Percentiles rank a stretch among this genome's conserved stretches.
phyloP scores from a whole-genome alignment of 2,797 vertebrate species.

The Eupleurogrammus muticus region DNA sequence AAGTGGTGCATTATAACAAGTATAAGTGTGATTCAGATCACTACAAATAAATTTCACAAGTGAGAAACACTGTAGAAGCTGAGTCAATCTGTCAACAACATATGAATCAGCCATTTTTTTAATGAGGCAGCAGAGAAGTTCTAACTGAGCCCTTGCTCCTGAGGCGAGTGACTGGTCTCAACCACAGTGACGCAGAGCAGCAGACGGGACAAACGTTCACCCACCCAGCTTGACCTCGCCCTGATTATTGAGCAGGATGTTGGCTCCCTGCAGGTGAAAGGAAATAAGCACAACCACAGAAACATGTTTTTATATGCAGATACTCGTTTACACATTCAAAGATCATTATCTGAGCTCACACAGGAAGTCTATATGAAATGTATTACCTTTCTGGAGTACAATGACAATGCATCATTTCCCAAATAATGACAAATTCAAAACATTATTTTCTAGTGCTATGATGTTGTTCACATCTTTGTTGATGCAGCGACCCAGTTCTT shows the following conservation, averaged over 20 bases:
- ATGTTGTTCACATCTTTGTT: not conserved
- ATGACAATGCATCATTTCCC: not conserved
- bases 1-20: not conserved
- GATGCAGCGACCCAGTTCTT: slow-evolving; percentile 21
- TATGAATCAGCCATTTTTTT: not conserved
- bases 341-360: slow-evolving; percentile 30
- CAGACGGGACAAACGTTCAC: slow-evolving; percentile 46
- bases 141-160: not conserved
- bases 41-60: too few relatives aligned
- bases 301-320: not conserved
- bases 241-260: slow-evolving; percentile 91
- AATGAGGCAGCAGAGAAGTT: not conserved
- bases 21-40: not conserved
- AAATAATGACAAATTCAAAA: too few relatives aligned
- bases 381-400: too few relatives aligned
- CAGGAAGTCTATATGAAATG: not conserved
- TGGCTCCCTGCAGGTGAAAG: slow-evolving; percentile 87
- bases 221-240: slow-evolving; percentile 92
- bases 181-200: slow-evolving; percentile 22
- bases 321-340: slow-evolving; percentile 17
- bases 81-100: not conserved
- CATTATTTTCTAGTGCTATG: not conserved
- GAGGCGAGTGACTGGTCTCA: slow-evolving; percentile 36
- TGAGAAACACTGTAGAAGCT: not conserved
- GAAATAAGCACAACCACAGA: slow-evolving; percentile 5